Base-by-base conservation (phyloP, 1,140 invertebrate genomes). In the Microplitis demolitor region DNA sequence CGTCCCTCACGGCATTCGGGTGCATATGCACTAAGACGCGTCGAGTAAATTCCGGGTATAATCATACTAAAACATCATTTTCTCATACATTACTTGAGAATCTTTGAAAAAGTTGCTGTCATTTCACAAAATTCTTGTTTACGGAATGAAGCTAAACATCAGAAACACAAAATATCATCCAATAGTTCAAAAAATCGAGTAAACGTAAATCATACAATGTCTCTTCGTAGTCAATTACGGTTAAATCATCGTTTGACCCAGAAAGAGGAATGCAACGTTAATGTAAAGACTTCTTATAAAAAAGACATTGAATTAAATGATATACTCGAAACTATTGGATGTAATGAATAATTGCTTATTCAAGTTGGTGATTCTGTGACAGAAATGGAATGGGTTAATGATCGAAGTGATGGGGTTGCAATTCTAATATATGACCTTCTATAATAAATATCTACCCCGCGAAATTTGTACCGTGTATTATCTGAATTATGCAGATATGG, bases 11-110 rank as follows among this genome's bases (percentile, higher is more conserved):
- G n/a, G n/a, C n/a, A n/a, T n/a, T n/a, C n/a, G n/a, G n/a, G n/a
- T n/a, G n/a, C n/a, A n/a, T n/a, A n/a, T n/a, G n/a, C n/a, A n/a
- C n/a, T n/a, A n/a, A n/a, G n/a, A n/a, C n/a, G n/a, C n/a, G n/a
- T n/a, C n/a, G n/a, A n/a, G n/a, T n/a, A n/a, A n/a, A n/a, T n/a
- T n/a, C n/a, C n/a, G n/a, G n/a, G n/a, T n/a, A n/a, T n/a, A n/a
- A n/a, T n/a, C n/a, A n/a, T n/a, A n/a, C n/a, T n/a, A n/a, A n/a
- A n/a, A n/a, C n/a, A n/a, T n/a, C n/a, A n/a, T n/a, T n/a, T n/a
- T n/a, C n/a, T n/a, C n/a, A n/a, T 73, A 31, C 62, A 76, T 69
- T 76, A 76, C 56, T 56, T 50, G 13, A 51, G 63, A 35, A 53
- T 73, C 0, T 62, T 73, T 33, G 39, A 35, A 35, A n/a, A 53